phyloP scores from a whole-genome alignment of 2,113 vertebrate genomes.

The Deroptyus accipitrinus region DNA sequence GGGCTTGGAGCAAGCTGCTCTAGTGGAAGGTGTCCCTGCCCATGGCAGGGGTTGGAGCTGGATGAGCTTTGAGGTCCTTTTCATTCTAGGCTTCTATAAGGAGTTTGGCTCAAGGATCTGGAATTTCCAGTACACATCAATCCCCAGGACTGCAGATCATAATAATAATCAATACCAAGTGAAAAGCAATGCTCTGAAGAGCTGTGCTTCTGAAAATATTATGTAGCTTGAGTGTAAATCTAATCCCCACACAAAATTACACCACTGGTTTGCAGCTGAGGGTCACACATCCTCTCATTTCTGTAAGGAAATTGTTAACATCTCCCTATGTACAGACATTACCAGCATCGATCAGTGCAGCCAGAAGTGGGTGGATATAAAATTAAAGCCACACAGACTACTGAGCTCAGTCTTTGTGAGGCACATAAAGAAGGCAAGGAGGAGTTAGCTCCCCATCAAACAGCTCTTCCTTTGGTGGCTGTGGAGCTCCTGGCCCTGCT shows the following conservation, averaged over 20 bases:
- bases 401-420: not conserved
- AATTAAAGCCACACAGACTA: not conserved
- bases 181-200: not conserved
- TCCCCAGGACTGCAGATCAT: not conserved
- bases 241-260: not conserved
- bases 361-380: not conserved
- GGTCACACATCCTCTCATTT: not conserved
- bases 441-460: not conserved
- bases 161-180: not conserved
- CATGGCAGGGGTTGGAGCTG: not conserved
- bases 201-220: not conserved
- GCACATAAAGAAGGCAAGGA: not conserved
- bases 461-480: accelerated
- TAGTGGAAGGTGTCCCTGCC: not conserved
- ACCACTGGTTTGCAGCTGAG: not conserved
- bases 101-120: not conserved
- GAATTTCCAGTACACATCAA: not conserved
- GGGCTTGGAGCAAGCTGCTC: not conserved
- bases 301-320: not conserved
- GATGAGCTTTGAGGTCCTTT: not conserved
- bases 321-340: not conserved
- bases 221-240: not conserved
- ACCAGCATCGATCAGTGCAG: not conserved
- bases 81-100: not conserved
- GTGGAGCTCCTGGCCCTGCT: not conserved